phyloP scores from a whole-genome alignment of 2,797 vertebrate genomes.

The Toxotes lorentzi region DNA sequence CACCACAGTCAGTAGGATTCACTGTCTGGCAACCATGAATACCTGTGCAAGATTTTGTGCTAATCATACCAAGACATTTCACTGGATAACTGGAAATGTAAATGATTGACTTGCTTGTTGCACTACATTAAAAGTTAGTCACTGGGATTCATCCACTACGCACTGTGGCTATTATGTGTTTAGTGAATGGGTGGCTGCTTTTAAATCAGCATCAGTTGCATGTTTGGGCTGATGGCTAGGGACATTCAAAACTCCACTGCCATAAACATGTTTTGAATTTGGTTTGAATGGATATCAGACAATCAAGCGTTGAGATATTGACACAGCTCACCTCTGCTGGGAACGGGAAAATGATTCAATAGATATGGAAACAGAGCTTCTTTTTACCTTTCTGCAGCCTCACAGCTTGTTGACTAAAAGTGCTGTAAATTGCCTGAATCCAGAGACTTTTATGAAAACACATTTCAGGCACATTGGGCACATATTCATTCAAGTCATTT shows the following conservation, averaged over 20 bases:
- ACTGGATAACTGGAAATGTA: not conserved
- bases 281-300: constrained; percentile 53
- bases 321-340: constrained; percentile 54
- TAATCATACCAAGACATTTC: not conserved
- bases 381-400: constrained; percentile 31
- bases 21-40: not conserved
- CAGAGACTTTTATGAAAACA: constrained; percentile 48
- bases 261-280: constrained; percentile 33
- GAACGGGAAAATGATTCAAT: constrained; percentile 31
- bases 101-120: not conserved
- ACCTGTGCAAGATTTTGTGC: too few species aligned
- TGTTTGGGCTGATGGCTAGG: constrained; percentile 44
- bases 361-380: constrained; percentile 15
- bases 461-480: constrained; percentile 25
- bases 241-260: constrained; percentile 12
- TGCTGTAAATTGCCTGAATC: constrained; percentile 37
- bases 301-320: constrained; percentile 49
- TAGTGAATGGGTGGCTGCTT: not conserved
- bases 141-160: not conserved
- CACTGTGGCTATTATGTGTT: not conserved
- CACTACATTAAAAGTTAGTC: not conserved
- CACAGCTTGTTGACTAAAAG: constrained; percentile 33
- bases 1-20: not conserved
- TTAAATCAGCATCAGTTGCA: constrained; percentile 17
- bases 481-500: constrained; percentile 29